Percentiles rank a stretch among this genome's conserved stretches.
These are phyloP conservation scores for Orussus abietinus DNA, from an alignment of 1,140 invertebrate species.

Conservation along the genomic window DNA sequence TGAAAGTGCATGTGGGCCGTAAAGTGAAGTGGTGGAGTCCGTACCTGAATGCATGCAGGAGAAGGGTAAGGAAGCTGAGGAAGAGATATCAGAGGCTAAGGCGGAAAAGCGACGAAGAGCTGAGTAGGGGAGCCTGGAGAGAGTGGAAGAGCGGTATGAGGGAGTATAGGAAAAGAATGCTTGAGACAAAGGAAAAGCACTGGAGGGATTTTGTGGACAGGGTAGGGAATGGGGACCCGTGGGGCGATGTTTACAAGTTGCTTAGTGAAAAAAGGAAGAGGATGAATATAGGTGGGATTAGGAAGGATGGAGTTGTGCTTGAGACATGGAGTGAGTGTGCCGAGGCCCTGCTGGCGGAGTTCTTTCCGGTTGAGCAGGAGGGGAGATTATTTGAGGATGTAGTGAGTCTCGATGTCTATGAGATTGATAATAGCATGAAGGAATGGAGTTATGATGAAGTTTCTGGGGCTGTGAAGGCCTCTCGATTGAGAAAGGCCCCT, in stretches of 20 bases:
- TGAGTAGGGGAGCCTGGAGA: background rate
- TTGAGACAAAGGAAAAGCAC: background rate
- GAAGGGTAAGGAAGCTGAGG: background rate
- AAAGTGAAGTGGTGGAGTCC: background rate
- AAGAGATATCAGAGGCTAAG: background rate
- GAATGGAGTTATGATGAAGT: constrained; percentile 8
- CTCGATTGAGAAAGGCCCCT: background rate
- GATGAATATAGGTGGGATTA: background rate
- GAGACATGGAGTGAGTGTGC: background rate
- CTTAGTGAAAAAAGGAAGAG: background rate
- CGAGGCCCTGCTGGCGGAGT: background rate
- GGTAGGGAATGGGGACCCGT: background rate
- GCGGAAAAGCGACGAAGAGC: background rate
- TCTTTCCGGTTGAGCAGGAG: constrained; percentile 2
- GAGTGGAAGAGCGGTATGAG: background rate
- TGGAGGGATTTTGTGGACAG: background rate
- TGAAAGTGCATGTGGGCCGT: too few species aligned
- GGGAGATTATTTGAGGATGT: too few species aligned
- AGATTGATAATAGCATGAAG: background rate
- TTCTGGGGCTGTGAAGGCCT: background rate
- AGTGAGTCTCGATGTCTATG: background rate
- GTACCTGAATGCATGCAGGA: background rate
- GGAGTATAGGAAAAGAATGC: background rate
- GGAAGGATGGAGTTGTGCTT: background rate
- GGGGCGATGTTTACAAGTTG: background rate